These are phyloP conservation scores for Champsocephalus esox DNA, from an alignment of 2,797 vertebrate species.

Conservation along the genomic window DNA sequence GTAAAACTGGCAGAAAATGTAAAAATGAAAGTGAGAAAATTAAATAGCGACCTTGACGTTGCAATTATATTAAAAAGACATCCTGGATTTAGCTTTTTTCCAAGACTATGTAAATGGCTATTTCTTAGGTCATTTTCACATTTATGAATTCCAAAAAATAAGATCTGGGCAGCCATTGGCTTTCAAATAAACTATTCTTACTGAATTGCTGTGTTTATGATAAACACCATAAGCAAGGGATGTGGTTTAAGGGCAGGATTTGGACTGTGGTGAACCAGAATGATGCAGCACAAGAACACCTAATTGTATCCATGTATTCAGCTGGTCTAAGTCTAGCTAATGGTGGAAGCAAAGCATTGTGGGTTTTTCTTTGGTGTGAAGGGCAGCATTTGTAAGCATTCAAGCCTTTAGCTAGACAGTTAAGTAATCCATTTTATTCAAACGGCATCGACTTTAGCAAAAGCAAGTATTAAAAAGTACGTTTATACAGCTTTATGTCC, in stretches of 20 bases:
- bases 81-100: neutral
- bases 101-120: neutral
- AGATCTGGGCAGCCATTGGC: neutral
- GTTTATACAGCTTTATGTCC: neutral
- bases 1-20: slow-evolving; percentile 2
- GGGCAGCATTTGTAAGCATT: neutral
- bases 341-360: slow-evolving; percentile 2
- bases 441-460: neutral
- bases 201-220: neutral
- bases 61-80: neutral
- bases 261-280: neutral
- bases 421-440: neutral
- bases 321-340: neutral
- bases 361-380: neutral
- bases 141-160: too few relatives aligned
- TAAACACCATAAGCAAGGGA: neutral
- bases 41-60: neutral
- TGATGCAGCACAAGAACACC: neutral
- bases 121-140: too few relatives aligned
- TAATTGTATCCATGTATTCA: neutral
- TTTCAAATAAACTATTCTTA: neutral
- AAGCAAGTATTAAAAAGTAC: neutral
- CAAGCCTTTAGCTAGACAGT: neutral
- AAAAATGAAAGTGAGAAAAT: neutral
- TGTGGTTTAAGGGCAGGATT: neutral